phyloP scores from a whole-genome alignment of 2,888 invertebrate genomes.

The Tetheella fluctuosa region DNA sequence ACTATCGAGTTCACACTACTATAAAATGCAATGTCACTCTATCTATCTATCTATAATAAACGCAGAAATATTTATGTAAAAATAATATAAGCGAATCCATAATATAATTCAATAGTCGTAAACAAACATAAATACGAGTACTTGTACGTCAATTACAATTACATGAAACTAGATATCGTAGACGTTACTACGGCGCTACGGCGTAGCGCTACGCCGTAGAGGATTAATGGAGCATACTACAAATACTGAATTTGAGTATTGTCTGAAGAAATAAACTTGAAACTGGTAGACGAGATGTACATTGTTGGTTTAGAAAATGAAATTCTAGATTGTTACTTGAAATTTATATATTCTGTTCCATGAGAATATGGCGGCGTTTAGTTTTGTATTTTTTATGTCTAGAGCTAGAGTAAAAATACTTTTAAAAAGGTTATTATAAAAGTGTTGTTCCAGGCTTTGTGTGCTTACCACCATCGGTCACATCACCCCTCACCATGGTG shows the following conservation, averaged over 20 bases:
- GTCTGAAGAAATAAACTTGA: not conserved
- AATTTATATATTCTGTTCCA: not conserved
- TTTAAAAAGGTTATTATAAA: no score
- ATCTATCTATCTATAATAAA: no score
- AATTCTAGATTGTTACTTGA: constrained; percentile 5
- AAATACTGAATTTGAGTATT: constrained; percentile 37
- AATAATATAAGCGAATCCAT: not conserved
- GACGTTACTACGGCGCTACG: constrained; percentile 31
- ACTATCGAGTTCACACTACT: no score
- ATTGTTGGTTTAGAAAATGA: constrained; percentile 6
- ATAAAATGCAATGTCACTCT: no score
- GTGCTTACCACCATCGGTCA: no score
- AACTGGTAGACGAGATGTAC: not conserved
- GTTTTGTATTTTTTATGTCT: not conserved
- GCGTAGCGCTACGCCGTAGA: constrained; percentile 22
- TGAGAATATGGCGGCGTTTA: not conserved
- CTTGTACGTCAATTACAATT: constrained; percentile 17
- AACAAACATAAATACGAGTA: not conserved
- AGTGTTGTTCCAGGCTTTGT: no score
- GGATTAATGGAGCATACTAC: constrained; percentile 46
- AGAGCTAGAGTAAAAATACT: no score
- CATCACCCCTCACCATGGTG: no score
- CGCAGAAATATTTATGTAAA: no score
- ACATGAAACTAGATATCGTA: constrained; percentile 20
- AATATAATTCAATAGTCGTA: not conserved